Conservation (phyloP, 2,888 invertebrate genomes). For the Drosophila nr. medialis region DNA sequence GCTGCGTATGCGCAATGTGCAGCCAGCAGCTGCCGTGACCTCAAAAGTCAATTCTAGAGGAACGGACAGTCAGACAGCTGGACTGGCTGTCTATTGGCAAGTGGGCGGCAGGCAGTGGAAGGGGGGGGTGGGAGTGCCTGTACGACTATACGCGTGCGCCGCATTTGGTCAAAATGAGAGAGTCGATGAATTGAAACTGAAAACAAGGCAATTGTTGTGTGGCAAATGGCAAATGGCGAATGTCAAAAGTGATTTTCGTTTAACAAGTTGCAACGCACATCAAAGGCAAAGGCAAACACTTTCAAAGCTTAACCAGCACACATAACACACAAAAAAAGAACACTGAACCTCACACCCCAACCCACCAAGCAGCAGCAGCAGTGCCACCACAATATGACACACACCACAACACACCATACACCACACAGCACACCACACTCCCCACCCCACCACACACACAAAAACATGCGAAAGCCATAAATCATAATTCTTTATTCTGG, state of each 20-base stretch:
- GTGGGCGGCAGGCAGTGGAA: neutral
- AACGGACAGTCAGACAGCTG: neutral
- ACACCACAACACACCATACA: conserved; percentile 1
- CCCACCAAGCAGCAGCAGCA: neutral
- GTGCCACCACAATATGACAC: conserved; percentile 7
- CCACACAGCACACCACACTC: too few relatives aligned
- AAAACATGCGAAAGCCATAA: conserved; percentile 78
- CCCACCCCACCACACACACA: conserved; percentile 8
- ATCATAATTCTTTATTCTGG: conserved; percentile 78
- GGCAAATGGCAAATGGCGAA: conserved; percentile 54
- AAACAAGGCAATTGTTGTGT: conserved; percentile 41
- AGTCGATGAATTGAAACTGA: conserved; percentile 22
- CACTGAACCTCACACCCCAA: conserved; percentile 37
- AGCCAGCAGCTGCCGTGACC: conserved; percentile 47
- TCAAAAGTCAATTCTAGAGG: conserved; percentile 34
- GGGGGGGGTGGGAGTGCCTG: neutral
- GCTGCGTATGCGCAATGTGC: conserved; percentile 73
- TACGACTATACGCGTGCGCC: conserved; percentile 51
- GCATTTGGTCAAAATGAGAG: conserved; percentile 69
- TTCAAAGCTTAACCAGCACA: conserved; percentile 55
- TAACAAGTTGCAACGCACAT: conserved; percentile 56
- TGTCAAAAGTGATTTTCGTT: conserved; percentile 77
- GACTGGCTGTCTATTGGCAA: too few relatives aligned
- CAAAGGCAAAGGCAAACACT: conserved; percentile 65
- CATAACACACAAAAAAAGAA: neutral